A percentile compares a stretch with the other conserved stretches of the same genome.
These are phyloP conservation scores for Pseudochirops corinnae DNA, from an alignment of 2,797 vertebrate species.

Conservation along the genomic window DNA sequence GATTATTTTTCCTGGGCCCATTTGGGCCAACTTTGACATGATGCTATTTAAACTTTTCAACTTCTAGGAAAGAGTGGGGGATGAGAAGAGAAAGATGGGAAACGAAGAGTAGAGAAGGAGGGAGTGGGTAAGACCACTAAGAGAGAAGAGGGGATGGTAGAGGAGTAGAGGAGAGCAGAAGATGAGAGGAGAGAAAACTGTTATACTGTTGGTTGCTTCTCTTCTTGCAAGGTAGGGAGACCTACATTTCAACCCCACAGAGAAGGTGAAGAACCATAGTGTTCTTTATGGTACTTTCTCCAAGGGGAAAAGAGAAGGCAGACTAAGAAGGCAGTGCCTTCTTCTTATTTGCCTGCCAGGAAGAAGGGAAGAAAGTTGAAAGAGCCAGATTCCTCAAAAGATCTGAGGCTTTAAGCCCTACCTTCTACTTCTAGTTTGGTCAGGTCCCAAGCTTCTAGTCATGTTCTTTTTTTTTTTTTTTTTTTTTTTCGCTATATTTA, in stretches of 20 bases:
- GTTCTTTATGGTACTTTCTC: constrained; percentile 4
- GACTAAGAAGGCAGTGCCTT: constrained; percentile 10
- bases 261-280: not conserved
- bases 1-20: not conserved
- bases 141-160: not conserved
- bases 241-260: not conserved
- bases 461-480: not conserved
- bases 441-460: not conserved
- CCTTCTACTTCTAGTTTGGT: not conserved
- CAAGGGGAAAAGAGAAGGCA: constrained; percentile 4
- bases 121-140: not conserved
- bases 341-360: not conserved
- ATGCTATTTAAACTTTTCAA: not conserved
- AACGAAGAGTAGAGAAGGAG: not conserved
- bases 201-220: not conserved
- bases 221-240: not conserved
- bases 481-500: not conserved
- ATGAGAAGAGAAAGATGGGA: not conserved
- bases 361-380: not conserved
- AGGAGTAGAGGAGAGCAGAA: not conserved
- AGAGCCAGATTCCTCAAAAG: not conserved
- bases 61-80: not conserved
- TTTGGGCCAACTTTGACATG: not conserved
- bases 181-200: not conserved
- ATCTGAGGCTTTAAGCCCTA: not conserved